These are phyloP conservation scores for Hydrozoanthus tunicans DNA, from an alignment of 64 coral and sea anemone species.

Conservation along the genomic window DNA sequence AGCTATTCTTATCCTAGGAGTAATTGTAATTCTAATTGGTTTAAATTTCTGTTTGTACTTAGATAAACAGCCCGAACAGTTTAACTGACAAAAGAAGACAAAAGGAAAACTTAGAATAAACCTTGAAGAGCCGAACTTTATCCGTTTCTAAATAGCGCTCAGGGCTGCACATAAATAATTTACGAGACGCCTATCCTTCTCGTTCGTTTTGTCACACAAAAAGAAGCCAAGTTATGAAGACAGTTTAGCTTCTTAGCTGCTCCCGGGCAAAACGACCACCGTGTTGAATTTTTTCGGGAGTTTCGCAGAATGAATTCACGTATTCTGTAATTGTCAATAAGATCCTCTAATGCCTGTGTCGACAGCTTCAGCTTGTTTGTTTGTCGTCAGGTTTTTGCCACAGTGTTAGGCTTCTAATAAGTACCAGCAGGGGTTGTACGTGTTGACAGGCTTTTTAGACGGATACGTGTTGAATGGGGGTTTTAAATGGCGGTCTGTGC, in stretches of 20 bases:
- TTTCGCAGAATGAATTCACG: conserved; percentile 8
- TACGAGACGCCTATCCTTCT: background rate
- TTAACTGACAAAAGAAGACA: conserved; percentile 54
- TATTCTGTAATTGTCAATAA: conserved; percentile 52
- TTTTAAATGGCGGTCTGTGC: no score
- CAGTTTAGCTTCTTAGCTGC: background rate
- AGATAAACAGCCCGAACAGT: conserved; percentile 32
- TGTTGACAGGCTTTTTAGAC: no score
- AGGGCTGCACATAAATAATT: background rate
- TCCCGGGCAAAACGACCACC: conserved; percentile 1
- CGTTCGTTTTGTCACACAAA: background rate
- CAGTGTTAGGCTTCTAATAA: background rate
- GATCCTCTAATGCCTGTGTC: conserved; percentile 25
- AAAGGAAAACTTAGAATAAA: conserved; percentile 42
- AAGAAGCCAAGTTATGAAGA: background rate
- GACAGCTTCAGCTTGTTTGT: conserved; percentile 33
- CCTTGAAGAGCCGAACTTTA: background rate
- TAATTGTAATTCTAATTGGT: conserved; percentile 56
- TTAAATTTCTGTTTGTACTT: conserved; percentile 54
- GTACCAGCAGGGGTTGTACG: no score
- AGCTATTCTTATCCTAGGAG: conserved; percentile 30
- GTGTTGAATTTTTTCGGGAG: conserved; percentile 2
- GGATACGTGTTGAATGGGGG: no score
- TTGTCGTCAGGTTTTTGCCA: conserved; percentile 24
- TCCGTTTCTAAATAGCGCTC: conserved; percentile 13